Base-by-base conservation (phyloP, 2,113 vertebrate species). In the Tyto alba region DNA sequence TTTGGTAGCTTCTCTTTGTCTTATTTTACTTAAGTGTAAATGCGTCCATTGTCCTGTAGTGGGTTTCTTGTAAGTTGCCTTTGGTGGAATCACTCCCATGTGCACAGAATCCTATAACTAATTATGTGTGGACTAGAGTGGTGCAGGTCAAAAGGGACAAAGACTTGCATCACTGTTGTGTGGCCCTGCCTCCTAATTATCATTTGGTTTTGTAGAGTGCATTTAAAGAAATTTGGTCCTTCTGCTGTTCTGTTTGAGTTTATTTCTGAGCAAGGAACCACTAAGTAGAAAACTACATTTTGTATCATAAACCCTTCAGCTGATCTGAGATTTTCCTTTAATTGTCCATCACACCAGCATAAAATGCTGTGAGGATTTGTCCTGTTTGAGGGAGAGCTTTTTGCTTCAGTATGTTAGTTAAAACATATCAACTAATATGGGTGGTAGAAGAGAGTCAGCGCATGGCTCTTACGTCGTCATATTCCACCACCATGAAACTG, bases 401-500 rank as follows among this genome's bases (percentile, higher is more conserved):
- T 92, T 90, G 19, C 50, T 81, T 77, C 26, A 34, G 6, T 43
- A 1, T 36, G 6, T 59, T 92, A 8, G 16, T 64, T 87, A 43
- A 60, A 78, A 41, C 45, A 5, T 60, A 14, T 7, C 29, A 50
- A 36, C 47, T 63, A 18, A 30, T 59, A 48, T 4, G 48, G 32
- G 20, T 76, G 34, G 45, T 16, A 36, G 75, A 64, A 66, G 17
- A 36, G 41, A n/a, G 34, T 63, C 19, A 29, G 13, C 30, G 45
- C 47, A 14, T 62, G 50, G 47, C 15, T 86, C 47, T 67, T 45
- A 26, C 0, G 0, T 57, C 22, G 0, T 32, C 36, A 13, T 80
- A 10, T 67, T 74, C 64, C 55, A 53, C 27, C 48, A 32, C 40
- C 41, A 17, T 18, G 47, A 56, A 77, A 45, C 47, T 80, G 16